phyloP scores from a whole-genome alignment of 2,888 invertebrate species.

The Schizotus pectinicornis region DNA sequence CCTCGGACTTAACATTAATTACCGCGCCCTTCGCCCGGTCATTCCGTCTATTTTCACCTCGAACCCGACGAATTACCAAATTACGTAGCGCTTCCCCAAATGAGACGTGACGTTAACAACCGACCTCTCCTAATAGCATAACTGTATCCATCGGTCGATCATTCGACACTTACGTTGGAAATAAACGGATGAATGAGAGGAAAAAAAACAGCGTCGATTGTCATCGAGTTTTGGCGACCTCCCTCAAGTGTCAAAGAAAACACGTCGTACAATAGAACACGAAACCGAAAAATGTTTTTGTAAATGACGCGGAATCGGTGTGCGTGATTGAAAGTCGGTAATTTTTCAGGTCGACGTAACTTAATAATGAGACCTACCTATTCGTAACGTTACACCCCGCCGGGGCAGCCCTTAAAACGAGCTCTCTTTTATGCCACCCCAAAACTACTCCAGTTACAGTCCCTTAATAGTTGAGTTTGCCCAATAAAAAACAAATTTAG shows the following conservation, averaged over 20 bases:
- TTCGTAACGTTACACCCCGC: constrained; percentile 52
- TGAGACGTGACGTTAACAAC: too few relatives aligned
- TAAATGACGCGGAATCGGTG: constrained; percentile 11
- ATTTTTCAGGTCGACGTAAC: constrained; percentile 44
- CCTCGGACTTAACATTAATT: constrained; percentile 50
- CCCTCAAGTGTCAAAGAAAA: constrained; percentile 17
- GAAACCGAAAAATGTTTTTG: constrained; percentile 7
- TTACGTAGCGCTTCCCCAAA: neutral
- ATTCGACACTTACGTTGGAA: constrained; percentile 21
- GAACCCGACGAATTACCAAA: constrained; percentile 4
- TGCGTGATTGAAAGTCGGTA: constrained; percentile 21
- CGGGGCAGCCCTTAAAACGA: constrained; percentile 57
- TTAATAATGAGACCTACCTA: constrained; percentile 48
- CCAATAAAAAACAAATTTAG: constrained; percentile 53
- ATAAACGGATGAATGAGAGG: constrained; percentile 15
- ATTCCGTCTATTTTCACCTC: constrained; percentile 39
- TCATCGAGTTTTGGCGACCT: constrained; percentile 8
- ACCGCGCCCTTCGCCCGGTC: constrained; percentile 40
- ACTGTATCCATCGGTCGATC: neutral
- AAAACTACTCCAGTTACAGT: constrained; percentile 51
- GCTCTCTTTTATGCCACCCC: constrained; percentile 52
- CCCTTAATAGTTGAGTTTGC: constrained; percentile 51
- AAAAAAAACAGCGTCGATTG: constrained; percentile 14
- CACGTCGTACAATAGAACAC: constrained; percentile 9
- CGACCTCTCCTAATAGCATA: too few relatives aligned